Conservation (phyloP, 2,888 invertebrate genomes). For the Agrochola macilenta region DNA sequence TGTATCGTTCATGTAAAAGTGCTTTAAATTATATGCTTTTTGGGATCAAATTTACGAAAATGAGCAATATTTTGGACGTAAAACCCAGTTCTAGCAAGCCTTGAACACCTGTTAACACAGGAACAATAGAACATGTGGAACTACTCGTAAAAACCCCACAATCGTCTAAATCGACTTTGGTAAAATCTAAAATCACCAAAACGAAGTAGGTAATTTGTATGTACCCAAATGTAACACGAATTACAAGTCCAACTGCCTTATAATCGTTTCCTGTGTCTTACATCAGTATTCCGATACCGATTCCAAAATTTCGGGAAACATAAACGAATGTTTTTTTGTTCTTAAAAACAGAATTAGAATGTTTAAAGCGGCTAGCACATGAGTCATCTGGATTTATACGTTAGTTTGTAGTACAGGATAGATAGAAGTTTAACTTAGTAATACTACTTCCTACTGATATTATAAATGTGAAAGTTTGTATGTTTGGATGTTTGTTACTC, state of each 20-base stretch:
- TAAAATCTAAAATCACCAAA: slow-evolving; percentile 1
- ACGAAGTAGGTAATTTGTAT: slow-evolving; percentile 56
- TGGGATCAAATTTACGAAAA: neutral
- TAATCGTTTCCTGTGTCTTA: slow-evolving; percentile 56
- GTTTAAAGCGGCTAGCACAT: slow-evolving; percentile 36
- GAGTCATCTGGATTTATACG: slow-evolving; percentile 59
- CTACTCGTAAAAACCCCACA: neutral
- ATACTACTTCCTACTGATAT: too few species aligned
- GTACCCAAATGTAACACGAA: slow-evolving; percentile 42
- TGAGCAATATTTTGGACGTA: neutral
- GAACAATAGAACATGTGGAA: neutral
- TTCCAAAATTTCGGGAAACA: slow-evolving; percentile 58
- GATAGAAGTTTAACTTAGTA: slow-evolving; percentile 42
- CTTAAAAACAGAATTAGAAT: slow-evolving; percentile 60
- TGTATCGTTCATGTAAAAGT: neutral
- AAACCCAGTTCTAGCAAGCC: neutral
- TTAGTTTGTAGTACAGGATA: slow-evolving; percentile 13
- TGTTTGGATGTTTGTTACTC: too few species aligned
- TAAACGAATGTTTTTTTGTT: slow-evolving; percentile 37
- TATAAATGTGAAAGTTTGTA: too few species aligned
- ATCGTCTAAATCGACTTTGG: too few species aligned
- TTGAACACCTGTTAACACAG: too few species aligned
- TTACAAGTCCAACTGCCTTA: slow-evolving; percentile 43
- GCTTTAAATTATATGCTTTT: neutral
- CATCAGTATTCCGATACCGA: slow-evolving; percentile 51